Evolutionary conservation across 2,113 vertebrate genomes (phyloP), one percentile per base, ranked within the genome.

Genomic region (Gallinago jamesoni): DNA sequence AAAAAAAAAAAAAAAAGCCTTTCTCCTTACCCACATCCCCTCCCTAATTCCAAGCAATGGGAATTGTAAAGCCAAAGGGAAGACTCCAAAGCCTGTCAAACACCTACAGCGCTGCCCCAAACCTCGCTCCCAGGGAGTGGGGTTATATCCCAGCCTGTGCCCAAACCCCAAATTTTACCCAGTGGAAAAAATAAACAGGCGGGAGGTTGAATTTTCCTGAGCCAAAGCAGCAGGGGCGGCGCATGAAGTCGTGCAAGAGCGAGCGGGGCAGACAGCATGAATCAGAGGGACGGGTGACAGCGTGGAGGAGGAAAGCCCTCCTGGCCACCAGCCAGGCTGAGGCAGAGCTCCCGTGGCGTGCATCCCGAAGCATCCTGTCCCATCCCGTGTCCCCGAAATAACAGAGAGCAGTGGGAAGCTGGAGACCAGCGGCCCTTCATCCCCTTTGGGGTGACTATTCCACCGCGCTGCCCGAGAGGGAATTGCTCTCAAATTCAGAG

Each of bases 251-350:
- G 33, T 39, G 93, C 67, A 53, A 69, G 74, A 91, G 72, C 85
- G 39, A 77, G 67, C 84, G 0, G 8, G 56, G 93, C 95, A 94
- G 90, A 77, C 94, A 53, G 92, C 0, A 21, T 90, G 94, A 95
- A 82, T 95, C 92, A 95, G 92, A 94, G 90, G 79, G 43, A 45
- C 3, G 39, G 21, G 90, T 81, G 92, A 94, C 90, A 87, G n/a
- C 79, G 47, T 35, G 90, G 94, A 93, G 93, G 91, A 97, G 95
- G 96, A 92, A 96, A 96, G 95, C 94, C 94, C 94, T 90, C 12
- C 64, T 92, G 92, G 96, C 88, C 27, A 66, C 8, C 30, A 1
- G 92, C 86, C 94, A 80, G 79, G 76, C 14, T 48, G 86, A 84
- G 86, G 68, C 90, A 89, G 66, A 9, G 87, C 77, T 81, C 89